Conservation (phyloP, 2,888 invertebrate species). For the Ptilodon capucinus region DNA sequence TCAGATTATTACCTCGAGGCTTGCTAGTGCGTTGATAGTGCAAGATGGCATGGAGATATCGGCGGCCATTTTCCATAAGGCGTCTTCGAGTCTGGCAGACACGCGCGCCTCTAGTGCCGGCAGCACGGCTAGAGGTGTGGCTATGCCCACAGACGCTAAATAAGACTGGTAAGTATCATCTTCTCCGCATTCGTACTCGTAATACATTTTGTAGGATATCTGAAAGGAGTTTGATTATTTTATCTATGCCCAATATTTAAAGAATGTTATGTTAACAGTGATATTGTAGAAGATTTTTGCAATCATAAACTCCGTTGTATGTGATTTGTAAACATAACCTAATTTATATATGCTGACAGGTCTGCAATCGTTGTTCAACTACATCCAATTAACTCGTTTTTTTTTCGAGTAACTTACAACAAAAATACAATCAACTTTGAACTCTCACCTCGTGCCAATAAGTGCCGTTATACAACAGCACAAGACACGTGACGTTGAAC, state of each 20-base stretch:
- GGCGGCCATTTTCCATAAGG: conserved; percentile 70
- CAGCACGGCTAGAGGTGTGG: conserved; percentile 66
- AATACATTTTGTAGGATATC: conserved; percentile 71
- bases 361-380: too few species aligned
- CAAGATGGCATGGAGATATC: conserved; percentile 74
- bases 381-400: too few species aligned
- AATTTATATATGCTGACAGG: too few species aligned
- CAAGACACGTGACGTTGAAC: conserved; percentile 71
- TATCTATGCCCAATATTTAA: too few species aligned
- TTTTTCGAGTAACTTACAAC: too few species aligned
- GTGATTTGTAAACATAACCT: too few species aligned
- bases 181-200: conserved; percentile 67
- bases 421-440: not conserved
- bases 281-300: too few species aligned
- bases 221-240: conserved; percentile 30
- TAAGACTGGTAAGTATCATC: conserved; percentile 72
- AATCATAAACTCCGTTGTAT: too few species aligned
- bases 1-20: too few species aligned
- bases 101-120: conserved; percentile 63
- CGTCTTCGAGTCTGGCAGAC: conserved; percentile 63
- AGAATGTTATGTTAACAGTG: too few species aligned
- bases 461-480: conserved; percentile 69
- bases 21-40: conserved; percentile 64
- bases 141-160: conserved; percentile 59
- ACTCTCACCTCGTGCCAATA: conserved; percentile 79